Evolutionary conservation across 2,888 invertebrate genomes (phyloP).

Genomic region (Shargacucullia verbasci): DNA sequence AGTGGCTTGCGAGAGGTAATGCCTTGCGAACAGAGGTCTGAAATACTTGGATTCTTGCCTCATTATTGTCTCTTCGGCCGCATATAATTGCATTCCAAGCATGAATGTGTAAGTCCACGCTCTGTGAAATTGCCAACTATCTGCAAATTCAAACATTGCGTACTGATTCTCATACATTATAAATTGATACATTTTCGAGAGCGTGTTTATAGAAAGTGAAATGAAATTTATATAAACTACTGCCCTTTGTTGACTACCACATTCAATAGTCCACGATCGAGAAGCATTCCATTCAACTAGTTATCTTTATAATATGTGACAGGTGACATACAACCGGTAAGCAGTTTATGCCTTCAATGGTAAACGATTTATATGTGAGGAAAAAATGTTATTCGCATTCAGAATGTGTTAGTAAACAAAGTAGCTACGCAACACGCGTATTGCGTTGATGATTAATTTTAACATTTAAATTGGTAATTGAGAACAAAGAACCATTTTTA

Average conservation of each 20-base stretch:
- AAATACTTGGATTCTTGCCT: constrained; percentile 50
- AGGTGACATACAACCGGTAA: constrained; percentile 81
- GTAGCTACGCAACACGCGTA: constrained; percentile 61
- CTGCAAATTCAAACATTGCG: constrained; percentile 34
- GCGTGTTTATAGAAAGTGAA: constrained; percentile 47
- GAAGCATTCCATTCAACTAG: constrained; percentile 68
- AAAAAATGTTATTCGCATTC: constrained; percentile 71
- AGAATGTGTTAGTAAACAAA: constrained; percentile 73
- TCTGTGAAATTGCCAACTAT: constrained; percentile 40
- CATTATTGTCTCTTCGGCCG: constrained; percentile 52
- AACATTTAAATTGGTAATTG: constrained; percentile 64
- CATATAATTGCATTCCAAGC: constrained; percentile 51
- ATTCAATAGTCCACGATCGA: constrained; percentile 32
- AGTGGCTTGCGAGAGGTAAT: constrained; percentile 14
- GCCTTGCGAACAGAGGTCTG: constrained; percentile 29
- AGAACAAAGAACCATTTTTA: constrained; percentile 58
- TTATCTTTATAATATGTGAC: constrained; percentile 72
- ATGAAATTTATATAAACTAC: constrained; percentile 32
- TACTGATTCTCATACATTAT: constrained; percentile 48
- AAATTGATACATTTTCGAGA: constrained; percentile 39
- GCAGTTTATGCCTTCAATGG: constrained; percentile 73
- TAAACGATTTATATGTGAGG: constrained; percentile 71
- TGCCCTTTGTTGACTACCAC: constrained; percentile 51
- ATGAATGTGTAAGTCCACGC: constrained; percentile 38
- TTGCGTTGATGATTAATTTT: constrained; percentile 60